Conservation (phyloP, 1,140 invertebrate species). For the Tetramorium alpestre region DNA sequence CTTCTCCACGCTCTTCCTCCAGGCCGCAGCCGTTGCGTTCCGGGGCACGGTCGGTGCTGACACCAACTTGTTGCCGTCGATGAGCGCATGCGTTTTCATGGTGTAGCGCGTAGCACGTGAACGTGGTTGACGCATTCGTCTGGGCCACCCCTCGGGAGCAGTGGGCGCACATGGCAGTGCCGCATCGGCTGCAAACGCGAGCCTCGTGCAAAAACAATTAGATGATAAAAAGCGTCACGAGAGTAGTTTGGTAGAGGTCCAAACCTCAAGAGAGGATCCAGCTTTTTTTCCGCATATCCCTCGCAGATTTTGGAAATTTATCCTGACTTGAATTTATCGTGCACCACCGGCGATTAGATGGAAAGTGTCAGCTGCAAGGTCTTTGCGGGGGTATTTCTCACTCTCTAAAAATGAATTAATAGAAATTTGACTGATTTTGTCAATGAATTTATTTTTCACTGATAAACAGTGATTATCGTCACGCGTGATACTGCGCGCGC, state of each 20-base stretch:
- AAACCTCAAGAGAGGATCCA: neutral
- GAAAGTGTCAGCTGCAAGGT: neutral
- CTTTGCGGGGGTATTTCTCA: no score
- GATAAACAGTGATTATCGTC: no score
- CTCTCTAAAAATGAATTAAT: no score
- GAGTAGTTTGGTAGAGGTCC: neutral
- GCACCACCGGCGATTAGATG: neutral
- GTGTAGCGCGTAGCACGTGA: constrained; percentile 64
- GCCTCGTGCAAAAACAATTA: neutral
- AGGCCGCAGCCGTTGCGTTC: neutral
- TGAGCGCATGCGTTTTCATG: constrained; percentile 71
- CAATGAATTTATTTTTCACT: no score
- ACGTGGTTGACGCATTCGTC: constrained; percentile 62
- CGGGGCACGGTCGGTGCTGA: constrained; percentile 63
- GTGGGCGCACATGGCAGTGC: constrained; percentile 56
- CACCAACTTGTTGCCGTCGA: constrained; percentile 75
- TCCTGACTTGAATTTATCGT: neutral
- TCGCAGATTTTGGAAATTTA: neutral
- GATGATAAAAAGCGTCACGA: neutral
- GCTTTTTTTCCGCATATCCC: neutral
- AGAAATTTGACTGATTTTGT: no score
- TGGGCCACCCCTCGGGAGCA: constrained; percentile 31
- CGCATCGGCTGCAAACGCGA: neutral
- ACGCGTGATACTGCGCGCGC: no score
- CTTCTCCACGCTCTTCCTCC: neutral